phyloP scores from a whole-genome alignment of 2,797 vertebrate species.

The Anguilla anguilla region DNA sequence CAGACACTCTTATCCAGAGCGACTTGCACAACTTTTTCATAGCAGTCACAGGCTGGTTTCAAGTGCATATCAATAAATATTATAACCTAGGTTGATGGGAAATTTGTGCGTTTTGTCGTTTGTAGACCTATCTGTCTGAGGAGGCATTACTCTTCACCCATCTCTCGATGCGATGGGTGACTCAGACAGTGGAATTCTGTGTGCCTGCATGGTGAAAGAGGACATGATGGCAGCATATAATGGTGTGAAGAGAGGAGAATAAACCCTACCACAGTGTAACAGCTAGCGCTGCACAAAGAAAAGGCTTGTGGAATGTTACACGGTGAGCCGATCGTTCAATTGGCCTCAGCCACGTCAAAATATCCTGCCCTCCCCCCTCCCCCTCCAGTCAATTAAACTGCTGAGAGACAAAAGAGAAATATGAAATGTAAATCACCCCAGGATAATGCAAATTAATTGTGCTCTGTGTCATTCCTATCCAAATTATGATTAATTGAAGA shows the following conservation, averaged over 20 bases:
- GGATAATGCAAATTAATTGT: constrained; percentile 52
- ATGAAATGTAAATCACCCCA: constrained; percentile 39
- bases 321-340: not conserved
- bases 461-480: constrained; percentile 45
- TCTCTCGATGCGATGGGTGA: constrained; percentile 15
- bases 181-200: not conserved
- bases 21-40: too few relatives aligned
- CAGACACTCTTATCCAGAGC: too few relatives aligned
- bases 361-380: not conserved
- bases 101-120: not conserved
- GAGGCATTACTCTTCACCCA: not conserved
- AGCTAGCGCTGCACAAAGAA: not conserved
- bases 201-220: constrained; percentile 26
- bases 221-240: constrained; percentile 28
- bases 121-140: not conserved
- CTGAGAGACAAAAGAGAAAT: constrained; percentile 44
- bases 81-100: not conserved
- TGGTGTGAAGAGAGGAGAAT: constrained; percentile 12
- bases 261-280: not conserved
- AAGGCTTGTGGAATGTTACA: not conserved
- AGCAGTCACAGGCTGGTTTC: not conserved
- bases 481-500: constrained; percentile 70
- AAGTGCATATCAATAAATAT: not conserved
- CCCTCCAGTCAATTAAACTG: constrained; percentile 21
- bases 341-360: not conserved